Evolutionary conservation across 2,888 invertebrate genomes (phyloP).

Genomic region (Tryphoninae sp.): DNA sequence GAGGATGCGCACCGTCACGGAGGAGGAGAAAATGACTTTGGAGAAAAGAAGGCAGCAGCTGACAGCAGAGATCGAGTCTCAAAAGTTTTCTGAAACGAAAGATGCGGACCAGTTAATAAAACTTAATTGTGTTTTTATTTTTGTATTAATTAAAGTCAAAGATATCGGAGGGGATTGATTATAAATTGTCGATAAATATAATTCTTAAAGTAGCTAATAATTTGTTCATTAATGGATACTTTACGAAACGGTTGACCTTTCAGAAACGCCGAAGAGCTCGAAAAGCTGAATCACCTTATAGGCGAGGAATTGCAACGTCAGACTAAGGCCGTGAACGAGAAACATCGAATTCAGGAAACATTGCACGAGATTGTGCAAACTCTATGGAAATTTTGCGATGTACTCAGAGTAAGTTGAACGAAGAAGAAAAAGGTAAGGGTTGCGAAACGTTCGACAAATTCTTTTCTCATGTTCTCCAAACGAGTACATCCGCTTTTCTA

Average conservation of each 20-base stretch:
- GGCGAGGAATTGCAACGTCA: constrained; percentile 81
- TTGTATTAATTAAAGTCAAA: constrained; percentile 11
- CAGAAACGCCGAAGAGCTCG: constrained; percentile 89
- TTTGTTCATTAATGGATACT: too few species aligned
- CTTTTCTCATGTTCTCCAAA: constrained; percentile 29
- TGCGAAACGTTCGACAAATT: constrained; percentile 19
- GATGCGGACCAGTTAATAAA: constrained; percentile 89
- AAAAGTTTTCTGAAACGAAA: constrained; percentile 90
- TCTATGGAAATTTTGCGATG: constrained; percentile 73
- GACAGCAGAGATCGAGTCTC: constrained; percentile 87
- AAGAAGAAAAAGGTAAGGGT: constrained; percentile 49
- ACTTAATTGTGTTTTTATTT: constrained; percentile 38
- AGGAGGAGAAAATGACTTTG: constrained; percentile 87
- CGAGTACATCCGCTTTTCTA: constrained; percentile 43
- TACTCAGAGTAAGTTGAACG: constrained; percentile 70
- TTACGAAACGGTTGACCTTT: constrained; percentile 64
- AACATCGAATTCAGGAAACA: constrained; percentile 70
- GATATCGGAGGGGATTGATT: background rate
- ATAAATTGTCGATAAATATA: too few species aligned
- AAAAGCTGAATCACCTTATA: constrained; percentile 85
- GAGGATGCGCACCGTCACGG: constrained; percentile 87
- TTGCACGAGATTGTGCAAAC: constrained; percentile 66
- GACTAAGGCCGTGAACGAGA: constrained; percentile 78
- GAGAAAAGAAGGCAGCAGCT: constrained; percentile 87
- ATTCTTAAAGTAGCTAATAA: too few species aligned